Evolutionary conservation across 2,113 vertebrate genomes (phyloP).

Genomic region (Arenaria interpres): DNA sequence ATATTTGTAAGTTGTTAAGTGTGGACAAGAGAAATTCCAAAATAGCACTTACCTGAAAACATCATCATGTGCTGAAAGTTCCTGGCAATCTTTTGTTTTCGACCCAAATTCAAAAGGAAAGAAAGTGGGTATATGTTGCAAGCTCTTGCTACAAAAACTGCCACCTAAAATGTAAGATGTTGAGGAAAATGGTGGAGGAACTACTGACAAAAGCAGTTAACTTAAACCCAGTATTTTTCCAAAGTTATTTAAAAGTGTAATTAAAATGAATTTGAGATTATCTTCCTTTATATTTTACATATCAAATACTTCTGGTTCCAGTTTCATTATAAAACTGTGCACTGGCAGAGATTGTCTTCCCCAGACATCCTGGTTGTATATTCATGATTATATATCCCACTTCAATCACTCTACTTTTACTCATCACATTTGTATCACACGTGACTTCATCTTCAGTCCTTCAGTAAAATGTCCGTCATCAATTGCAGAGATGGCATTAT

Average conservation of each 20-base stretch:
- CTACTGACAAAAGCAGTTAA: background rate
- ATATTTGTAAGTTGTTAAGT: background rate
- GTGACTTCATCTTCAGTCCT: background rate
- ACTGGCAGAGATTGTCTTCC: background rate
- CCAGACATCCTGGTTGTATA: background rate
- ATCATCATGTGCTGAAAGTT: constrained; percentile 88
- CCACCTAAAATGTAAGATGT: constrained; percentile 71
- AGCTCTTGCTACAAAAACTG: constrained; percentile 84
- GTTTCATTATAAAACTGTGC: background rate
- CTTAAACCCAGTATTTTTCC: background rate
- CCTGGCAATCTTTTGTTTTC: constrained; percentile 78
- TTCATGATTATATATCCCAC: background rate
- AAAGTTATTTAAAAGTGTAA: background rate
- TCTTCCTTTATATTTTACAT: background rate
- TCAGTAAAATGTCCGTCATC: constrained; percentile 1
- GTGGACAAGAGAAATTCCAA: background rate
- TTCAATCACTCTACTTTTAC: constrained; percentile 29
- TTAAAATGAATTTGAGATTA: background rate
- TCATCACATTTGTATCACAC: constrained; percentile 27
- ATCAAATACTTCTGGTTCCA: background rate
- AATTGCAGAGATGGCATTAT: background rate
- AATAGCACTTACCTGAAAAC: constrained; percentile 83
- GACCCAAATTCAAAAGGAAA: constrained; percentile 84
- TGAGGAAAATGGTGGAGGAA: constrained; percentile 72
- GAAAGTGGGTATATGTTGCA: constrained; percentile 87